Conservation (phyloP, 2,888 invertebrate genomes). For the Acanthosepion pharaonis region DNA sequence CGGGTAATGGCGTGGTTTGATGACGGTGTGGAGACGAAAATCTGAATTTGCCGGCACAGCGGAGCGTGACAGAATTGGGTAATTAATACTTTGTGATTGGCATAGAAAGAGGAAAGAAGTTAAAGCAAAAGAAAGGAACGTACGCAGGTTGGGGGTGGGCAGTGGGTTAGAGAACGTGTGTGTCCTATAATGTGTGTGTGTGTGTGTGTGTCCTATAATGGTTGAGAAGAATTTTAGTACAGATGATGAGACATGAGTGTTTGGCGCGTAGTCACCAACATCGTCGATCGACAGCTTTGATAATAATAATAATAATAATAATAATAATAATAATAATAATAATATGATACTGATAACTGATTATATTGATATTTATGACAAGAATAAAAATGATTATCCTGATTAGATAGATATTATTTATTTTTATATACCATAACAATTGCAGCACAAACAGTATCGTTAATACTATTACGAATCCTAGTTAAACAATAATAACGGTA, state of each 20-base stretch:
- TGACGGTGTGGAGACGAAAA: slow-evolving; percentile 20
- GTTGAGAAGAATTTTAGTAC: background rate
- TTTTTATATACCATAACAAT: too few species aligned
- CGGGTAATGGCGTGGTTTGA: background rate
- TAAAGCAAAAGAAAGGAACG: background rate
- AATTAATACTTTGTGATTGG: slow-evolving; percentile 33
- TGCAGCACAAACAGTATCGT: too few species aligned
- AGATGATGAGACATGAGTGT: too few species aligned
- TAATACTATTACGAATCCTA: too few species aligned
- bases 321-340: too few species aligned
- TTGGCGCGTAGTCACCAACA: background rate
- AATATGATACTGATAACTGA: too few species aligned
- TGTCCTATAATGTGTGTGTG: background rate
- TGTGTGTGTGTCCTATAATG: background rate
- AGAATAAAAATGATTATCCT: too few species aligned
- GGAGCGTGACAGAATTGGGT: slow-evolving; percentile 33
- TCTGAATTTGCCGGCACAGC: slow-evolving; percentile 33
- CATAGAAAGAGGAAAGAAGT: background rate
- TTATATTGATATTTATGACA: too few species aligned
- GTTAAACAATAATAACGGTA: too few species aligned
- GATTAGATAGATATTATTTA: too few species aligned
- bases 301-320: background rate
- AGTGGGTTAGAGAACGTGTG: background rate
- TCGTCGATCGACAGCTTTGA: background rate
- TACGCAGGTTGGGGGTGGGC: background rate